Evolutionary conservation across 2,797 vertebrate genomes (phyloP).

Genomic region (Hipposideros larvatus): DNA sequence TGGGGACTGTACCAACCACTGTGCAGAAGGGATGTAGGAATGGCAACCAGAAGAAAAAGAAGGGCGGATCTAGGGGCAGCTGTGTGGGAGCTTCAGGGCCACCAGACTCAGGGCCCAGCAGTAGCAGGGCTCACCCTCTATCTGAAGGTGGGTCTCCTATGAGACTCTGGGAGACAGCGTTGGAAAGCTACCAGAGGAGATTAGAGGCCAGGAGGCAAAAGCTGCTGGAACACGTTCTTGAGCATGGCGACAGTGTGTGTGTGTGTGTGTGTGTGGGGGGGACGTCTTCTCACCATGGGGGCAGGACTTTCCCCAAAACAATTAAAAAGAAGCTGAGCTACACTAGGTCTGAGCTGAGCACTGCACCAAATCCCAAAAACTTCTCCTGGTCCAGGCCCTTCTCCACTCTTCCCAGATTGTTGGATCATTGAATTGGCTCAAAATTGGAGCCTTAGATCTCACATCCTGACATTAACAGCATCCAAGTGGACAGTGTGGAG

Average conservation of each 20-base stretch:
- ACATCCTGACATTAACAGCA: background rate
- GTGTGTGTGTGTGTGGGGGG: too few relatives aligned
- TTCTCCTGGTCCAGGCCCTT: background rate
- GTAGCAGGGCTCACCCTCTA: background rate
- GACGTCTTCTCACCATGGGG: background rate
- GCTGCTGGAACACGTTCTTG: background rate
- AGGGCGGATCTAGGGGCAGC: background rate
- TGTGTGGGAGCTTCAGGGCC: background rate
- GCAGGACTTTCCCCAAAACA: background rate
- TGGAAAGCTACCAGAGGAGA: background rate
- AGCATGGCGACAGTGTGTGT: background rate
- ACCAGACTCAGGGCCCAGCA: too few relatives aligned
- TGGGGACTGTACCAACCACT: too few relatives aligned
- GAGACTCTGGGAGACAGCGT: too few relatives aligned
- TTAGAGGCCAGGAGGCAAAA: background rate
- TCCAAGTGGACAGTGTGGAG: background rate
- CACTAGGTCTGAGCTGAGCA: background rate
- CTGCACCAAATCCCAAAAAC: background rate
- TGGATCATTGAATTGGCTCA: background rate
- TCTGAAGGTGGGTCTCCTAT: background rate
- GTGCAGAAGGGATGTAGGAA: background rate
- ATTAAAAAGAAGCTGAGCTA: background rate
- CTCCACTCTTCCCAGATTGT: background rate
- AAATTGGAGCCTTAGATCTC: background rate
- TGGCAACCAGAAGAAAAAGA: background rate